Base-by-base conservation (phyloP, 2,113 vertebrate genomes). In the Procavia capensis region DNA sequence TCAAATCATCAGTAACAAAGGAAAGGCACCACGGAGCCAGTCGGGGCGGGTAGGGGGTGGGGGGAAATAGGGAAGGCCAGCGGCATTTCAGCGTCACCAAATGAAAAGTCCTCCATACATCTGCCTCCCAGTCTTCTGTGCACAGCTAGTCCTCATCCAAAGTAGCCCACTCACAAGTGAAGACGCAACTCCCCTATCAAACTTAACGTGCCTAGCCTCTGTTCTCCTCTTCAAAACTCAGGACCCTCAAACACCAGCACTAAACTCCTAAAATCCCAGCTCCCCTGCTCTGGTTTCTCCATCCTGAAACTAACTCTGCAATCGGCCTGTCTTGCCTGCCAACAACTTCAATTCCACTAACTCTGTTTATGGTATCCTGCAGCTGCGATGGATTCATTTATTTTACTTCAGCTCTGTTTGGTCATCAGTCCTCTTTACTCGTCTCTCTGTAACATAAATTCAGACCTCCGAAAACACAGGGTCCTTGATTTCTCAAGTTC, bases 251-350 rank as follows among this genome's bases (percentile, higher is more conserved):
- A 43, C 63, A 63, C 45, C 74, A 4, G 27, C 14, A 2, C 68
- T 41, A 36, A 76, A 54, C 9, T 31, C 79, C 54, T 7, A 9
- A 39, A 66, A 61, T 27, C 54, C 70, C 4, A 34, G 82, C 63
- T 63, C 36, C 83, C 59, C 22, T 3, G 20, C 78, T 82, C 59
- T 0, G 10, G 70, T 2, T 25, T 59, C 20, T 0, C 41, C 22
- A n/a, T 16, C 68, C 81, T n/a, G 4, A 61, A 27, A 24, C n/a
- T 11, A 4, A 61, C 84, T 93, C 97, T 89, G 94, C 36, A 29
- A 92, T 95, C 96, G 75, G 92, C 97, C 97, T 76, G 76, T 90
- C 96, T 95, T 57, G 97, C 94, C 97, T 97, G 98, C 97, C 97
- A 91, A 92, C 97, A 86, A 43, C 92, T 90, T 54, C 96, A 88